Percentiles rank a stretch among this genome's conserved stretches.
Conservation (phyloP, 2,113 vertebrate genomes). For the Odontophorus gujanensis region DNA sequence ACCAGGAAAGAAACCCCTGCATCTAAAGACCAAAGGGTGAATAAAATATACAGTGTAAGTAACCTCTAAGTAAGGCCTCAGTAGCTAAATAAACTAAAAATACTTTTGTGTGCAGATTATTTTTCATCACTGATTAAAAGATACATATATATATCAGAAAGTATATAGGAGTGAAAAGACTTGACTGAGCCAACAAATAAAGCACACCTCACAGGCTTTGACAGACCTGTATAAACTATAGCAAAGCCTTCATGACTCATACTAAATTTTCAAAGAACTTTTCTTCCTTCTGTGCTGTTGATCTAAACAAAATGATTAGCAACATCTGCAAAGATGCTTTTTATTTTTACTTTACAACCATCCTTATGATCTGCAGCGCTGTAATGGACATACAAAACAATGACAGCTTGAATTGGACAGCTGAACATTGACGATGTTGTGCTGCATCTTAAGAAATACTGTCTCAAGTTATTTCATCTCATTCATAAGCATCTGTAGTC, state of each 20-base stretch:
- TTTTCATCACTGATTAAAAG: not conserved
- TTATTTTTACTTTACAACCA: not conserved
- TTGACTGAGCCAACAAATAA: not conserved
- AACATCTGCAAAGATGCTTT: not conserved
- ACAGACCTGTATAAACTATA: not conserved
- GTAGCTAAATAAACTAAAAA: not conserved
- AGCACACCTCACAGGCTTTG: not conserved
- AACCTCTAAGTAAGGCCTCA: not conserved
- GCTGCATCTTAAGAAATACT: not conserved
- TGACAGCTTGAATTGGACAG: slow-evolving; percentile 33
- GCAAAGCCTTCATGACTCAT: not conserved
- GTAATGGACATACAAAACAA: not conserved
- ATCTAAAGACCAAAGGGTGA: not conserved
- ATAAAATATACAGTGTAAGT: not conserved
- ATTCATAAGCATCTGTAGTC: not conserved
- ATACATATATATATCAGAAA: not conserved
- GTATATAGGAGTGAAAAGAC: not conserved
- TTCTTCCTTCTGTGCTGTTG: not conserved
- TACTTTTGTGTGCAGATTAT: not conserved
- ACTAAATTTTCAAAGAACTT: not conserved
- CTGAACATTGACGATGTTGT: not conserved
- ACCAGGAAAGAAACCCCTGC: not conserved
- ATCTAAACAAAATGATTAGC: not conserved
- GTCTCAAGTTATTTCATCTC: not conserved
- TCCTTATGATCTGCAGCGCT: not conserved